Percentiles rank a stretch among this genome's conserved stretches.
Evolutionary conservation across 2,797 vertebrate genomes (phyloP).

Genomic region (Anabacerthia variegaticeps): DNA sequence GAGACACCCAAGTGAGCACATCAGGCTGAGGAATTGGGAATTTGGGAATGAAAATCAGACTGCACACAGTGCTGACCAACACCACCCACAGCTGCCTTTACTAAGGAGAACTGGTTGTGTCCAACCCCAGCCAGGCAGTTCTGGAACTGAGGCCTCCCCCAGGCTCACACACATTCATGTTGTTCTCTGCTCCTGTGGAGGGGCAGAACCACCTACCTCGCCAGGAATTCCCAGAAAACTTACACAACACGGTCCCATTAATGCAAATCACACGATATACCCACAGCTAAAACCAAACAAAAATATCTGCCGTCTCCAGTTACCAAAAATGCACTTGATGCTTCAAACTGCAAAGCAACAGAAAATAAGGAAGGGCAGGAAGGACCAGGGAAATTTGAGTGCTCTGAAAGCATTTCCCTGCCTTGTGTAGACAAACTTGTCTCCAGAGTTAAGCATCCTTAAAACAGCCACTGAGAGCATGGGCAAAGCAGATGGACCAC

Average conservation of each 20-base stretch:
- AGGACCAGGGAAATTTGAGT: neutral
- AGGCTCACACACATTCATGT: neutral
- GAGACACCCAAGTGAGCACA: constrained; percentile 6
- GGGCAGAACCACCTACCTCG: neutral
- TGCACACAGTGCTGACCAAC: neutral
- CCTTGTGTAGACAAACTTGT: neutral
- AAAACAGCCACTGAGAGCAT: neutral
- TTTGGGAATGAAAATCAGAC: neutral
- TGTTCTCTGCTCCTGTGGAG: neutral
- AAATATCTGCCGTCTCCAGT: neutral
- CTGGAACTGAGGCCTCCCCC: neutral
- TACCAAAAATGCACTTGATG: neutral
- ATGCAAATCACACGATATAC: neutral
- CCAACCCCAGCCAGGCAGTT: neutral
- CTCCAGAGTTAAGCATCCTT: neutral
- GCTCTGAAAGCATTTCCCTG: neutral
- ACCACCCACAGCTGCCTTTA: neutral
- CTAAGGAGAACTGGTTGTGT: neutral
- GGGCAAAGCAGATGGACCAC: neutral
- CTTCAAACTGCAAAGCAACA: constrained; percentile 22
- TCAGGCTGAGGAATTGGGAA: neutral
- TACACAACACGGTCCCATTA: neutral
- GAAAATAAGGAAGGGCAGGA: neutral
- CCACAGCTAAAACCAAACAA: neutral
- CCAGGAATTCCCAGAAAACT: neutral